These are phyloP conservation scores for Cynocephalus volans DNA, from an alignment of 2,113 vertebrate species.

Conservation along the genomic window DNA sequence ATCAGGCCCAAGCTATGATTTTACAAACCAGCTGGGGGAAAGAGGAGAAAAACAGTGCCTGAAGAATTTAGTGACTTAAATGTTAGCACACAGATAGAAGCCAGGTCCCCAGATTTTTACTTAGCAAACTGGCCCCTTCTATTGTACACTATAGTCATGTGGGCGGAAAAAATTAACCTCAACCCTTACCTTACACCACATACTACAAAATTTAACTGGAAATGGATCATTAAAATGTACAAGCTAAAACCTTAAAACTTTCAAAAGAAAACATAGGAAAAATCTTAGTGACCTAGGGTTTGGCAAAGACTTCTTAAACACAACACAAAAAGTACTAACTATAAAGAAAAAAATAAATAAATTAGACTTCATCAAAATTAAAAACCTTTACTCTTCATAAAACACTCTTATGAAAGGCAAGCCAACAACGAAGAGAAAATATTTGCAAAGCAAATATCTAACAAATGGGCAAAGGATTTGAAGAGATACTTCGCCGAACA, in stretches of 20 bases:
- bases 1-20: neutral
- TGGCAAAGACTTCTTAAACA: no score
- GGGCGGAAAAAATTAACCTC: no score
- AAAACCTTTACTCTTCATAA: conserved; percentile 21
- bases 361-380: no score
- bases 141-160: neutral
- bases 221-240: conserved; percentile 2
- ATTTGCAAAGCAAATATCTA: neutral
- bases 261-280: neutral
- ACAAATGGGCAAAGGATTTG: neutral
- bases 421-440: neutral
- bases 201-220: conserved; percentile 4
- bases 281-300: no score
- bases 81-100: neutral
- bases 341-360: no score
- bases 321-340: no score
- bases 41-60: neutral
- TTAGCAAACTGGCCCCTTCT: neutral
- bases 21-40: neutral
- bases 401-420: neutral
- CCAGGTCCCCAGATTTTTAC: neutral
- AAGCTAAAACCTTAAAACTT: neutral
- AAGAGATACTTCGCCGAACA: neutral
- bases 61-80: neutral
- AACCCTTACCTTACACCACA: neutral